These are phyloP conservation scores for Pollimyrus isidori DNA, from an alignment of 2,113 vertebrate genomes.

Conservation along the genomic window DNA sequence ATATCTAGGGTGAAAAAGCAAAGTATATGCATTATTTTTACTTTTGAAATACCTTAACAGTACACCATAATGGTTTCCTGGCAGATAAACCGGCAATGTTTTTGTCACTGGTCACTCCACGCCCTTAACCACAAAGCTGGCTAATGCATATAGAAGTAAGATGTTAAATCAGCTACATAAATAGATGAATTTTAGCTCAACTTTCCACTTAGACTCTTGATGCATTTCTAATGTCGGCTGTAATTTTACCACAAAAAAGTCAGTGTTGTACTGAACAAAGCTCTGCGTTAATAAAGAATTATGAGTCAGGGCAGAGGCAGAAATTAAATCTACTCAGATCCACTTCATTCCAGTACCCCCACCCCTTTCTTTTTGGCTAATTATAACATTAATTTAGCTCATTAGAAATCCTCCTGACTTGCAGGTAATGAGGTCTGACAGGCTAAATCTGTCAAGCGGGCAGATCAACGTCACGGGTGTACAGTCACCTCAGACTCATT, in stretches of 20 bases:
- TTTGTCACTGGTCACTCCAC: background rate
- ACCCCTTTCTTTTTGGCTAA: slow-evolving; percentile 45
- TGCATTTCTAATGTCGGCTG: slow-evolving; percentile 9
- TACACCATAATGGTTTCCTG: background rate
- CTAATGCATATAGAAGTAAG: background rate
- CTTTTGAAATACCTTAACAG: background rate
- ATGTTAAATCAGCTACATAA: slow-evolving; percentile 2
- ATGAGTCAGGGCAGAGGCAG: slow-evolving; percentile 12
- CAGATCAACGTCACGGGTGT: slow-evolving; percentile 14
- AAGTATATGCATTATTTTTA: background rate
- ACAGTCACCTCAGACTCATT: background rate
- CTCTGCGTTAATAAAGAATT: slow-evolving; percentile 23
- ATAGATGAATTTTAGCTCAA: slow-evolving; percentile 3
- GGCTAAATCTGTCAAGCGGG: slow-evolving; percentile 45
- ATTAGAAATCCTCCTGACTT: slow-evolving; percentile 40
- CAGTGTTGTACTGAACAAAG: background rate
- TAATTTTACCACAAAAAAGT: slow-evolving; percentile 10
- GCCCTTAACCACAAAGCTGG: background rate
- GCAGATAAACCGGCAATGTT: background rate
- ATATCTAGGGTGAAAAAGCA: background rate
- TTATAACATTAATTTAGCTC: slow-evolving; percentile 49
- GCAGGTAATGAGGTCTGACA: slow-evolving; percentile 51
- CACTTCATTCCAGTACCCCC: slow-evolving; percentile 23
- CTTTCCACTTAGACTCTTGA: background rate
- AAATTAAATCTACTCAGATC: slow-evolving; percentile 30